Evolutionary conservation across 2,888 invertebrate genomes (phyloP).

Genomic region (Conus canariensis): DNA sequence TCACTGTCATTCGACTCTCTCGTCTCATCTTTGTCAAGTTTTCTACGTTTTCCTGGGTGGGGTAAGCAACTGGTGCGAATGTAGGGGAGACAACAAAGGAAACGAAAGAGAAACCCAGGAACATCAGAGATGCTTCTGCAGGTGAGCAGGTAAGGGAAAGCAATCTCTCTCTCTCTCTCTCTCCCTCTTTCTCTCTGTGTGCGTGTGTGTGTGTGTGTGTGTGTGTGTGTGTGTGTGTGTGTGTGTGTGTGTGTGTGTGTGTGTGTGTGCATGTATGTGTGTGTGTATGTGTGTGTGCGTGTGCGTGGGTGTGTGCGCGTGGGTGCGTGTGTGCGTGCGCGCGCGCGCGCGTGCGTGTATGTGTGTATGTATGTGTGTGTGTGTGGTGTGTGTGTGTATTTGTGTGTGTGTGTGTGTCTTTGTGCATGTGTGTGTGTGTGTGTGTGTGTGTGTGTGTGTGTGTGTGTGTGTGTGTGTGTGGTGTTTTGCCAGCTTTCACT

Average conservation of each 20-base stretch:
- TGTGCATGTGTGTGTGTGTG: neutral
- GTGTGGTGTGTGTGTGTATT: neutral
- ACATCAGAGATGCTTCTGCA: too few species aligned
- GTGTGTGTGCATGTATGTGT: neutral
- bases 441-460: slow-evolving; percentile 8
- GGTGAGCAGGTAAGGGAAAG: too few species aligned
- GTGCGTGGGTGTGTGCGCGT: neutral
- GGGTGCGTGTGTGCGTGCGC: neutral
- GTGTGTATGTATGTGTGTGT: neutral
- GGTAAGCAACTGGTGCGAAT: too few species aligned
- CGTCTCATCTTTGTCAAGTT: too few species aligned
- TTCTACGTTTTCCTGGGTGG: too few species aligned
- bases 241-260: too few species aligned
- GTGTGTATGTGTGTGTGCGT: neutral
- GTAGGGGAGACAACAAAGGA: too few species aligned
- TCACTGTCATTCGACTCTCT: too few species aligned
- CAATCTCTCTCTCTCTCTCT: too few species aligned
- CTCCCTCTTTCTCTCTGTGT: too few species aligned
- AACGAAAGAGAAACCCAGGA: too few species aligned
- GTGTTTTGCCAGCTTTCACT: too few species aligned
- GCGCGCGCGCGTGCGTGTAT: neutral
- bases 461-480: neutral
- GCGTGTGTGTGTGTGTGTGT: neutral
- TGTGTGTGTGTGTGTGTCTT: neutral
- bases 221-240: neutral